Conservation (phyloP, 2,888 invertebrate species). For the Eretmocerus hayati region DNA sequence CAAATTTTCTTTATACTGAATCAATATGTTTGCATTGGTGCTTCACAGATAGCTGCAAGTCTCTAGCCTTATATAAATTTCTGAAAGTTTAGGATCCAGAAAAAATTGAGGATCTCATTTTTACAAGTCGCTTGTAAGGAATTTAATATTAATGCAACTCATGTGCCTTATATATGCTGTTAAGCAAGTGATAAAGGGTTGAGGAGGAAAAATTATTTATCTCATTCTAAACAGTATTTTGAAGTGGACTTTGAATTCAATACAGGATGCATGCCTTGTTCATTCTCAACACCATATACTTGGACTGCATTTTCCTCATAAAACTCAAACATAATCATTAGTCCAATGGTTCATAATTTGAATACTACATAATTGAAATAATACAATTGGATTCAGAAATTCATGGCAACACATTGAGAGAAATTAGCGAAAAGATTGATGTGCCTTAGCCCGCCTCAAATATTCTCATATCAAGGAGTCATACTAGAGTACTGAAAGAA, state of each 20-base stretch:
- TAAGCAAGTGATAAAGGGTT: slow-evolving; percentile 3
- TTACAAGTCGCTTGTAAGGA: slow-evolving; percentile 1
- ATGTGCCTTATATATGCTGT: slow-evolving; percentile 20
- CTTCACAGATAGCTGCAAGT: background rate
- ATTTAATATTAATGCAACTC: slow-evolving; percentile 11
- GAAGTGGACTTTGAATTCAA: too few relatives aligned
- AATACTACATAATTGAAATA: too few relatives aligned
- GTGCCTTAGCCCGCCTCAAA: slow-evolving; percentile 23
- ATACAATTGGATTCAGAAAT: too few relatives aligned
- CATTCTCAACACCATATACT: too few relatives aligned
- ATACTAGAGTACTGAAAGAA: slow-evolving; percentile 36
- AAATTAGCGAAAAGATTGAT: slow-evolving; percentile 20
- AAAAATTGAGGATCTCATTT: slow-evolving; percentile 4
- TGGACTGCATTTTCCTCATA: too few relatives aligned
- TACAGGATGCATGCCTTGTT: too few relatives aligned
- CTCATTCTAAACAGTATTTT: slow-evolving; percentile 20
- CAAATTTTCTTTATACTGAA: too few relatives aligned
- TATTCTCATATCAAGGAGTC: slow-evolving; percentile 33
- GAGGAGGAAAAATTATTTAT: too few relatives aligned
- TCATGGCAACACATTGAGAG: too few relatives aligned
- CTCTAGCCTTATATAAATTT: background rate
- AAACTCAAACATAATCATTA: too few relatives aligned
- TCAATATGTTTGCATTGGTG: slow-evolving; percentile 16
- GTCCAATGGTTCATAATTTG: too few relatives aligned
- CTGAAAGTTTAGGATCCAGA: background rate